A percentile compares a stretch with the other conserved stretches of the same genome.
These are phyloP conservation scores for Antigone vipio DNA, from an alignment of 2,113 vertebrate species.

Conservation along the genomic window DNA sequence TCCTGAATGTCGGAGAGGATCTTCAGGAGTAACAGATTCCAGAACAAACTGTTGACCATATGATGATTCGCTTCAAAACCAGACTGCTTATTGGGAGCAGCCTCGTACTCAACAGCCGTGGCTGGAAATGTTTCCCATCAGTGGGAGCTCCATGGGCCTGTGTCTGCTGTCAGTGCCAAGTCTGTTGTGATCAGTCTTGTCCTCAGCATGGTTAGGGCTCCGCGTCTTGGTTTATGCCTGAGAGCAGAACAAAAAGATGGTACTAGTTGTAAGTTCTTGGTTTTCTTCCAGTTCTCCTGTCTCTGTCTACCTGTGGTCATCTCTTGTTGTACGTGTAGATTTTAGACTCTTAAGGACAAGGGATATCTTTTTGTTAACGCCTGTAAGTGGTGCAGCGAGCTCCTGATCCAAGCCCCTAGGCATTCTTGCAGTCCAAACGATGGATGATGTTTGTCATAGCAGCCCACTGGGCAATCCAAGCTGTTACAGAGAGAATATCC, in stretches of 20 bases:
- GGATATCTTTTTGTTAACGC: neutral
- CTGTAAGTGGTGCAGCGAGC: neutral
- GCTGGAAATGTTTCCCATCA: slow-evolving; percentile 45
- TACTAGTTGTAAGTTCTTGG: neutral
- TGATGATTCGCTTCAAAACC: slow-evolving; percentile 14
- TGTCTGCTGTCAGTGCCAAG: neutral
- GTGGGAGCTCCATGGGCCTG: neutral
- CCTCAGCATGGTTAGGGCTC: neutral
- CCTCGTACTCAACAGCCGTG: neutral
- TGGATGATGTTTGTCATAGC: neutral
- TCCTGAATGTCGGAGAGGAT: neutral
- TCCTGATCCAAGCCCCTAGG: neutral
- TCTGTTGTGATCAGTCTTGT: neutral
- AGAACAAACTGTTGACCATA: slow-evolving; percentile 41
- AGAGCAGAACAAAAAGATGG: neutral
- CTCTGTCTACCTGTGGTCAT: neutral
- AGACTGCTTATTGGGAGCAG: slow-evolving; percentile 41
- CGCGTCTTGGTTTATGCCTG: neutral
- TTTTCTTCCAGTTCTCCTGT: neutral
- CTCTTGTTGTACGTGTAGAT: neutral
- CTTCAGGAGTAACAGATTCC: slow-evolving; percentile 37
- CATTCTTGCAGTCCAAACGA: rapidly evolving
- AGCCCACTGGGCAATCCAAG: neutral
- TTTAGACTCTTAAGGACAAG: neutral
- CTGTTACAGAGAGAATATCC: neutral